phyloP scores from a whole-genome alignment of 1,140 invertebrate genomes.

The Bombus haemorrhoidalis region DNA sequence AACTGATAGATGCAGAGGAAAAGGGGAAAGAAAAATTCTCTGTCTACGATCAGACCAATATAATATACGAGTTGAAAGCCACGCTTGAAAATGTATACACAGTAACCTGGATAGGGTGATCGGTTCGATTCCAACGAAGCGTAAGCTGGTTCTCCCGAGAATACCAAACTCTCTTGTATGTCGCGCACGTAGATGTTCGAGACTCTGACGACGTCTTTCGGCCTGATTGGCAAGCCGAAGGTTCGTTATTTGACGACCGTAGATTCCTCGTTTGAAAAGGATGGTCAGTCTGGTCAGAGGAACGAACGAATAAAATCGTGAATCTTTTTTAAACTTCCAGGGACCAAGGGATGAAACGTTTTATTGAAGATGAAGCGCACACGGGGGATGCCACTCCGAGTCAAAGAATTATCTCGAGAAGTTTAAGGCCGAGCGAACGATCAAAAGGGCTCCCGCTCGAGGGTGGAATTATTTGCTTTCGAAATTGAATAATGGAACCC shows the following conservation, averaged over 20 bases:
- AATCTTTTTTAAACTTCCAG: slow-evolving; percentile 1
- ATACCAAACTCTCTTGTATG: slow-evolving; percentile 2
- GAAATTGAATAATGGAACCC: slow-evolving; percentile 48
- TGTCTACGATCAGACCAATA: slow-evolving; percentile 55
- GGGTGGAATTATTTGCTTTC: slow-evolving; percentile 41
- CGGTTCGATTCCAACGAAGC: slow-evolving; percentile 32
- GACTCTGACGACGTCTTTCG: slow-evolving; percentile 24
- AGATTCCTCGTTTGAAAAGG: slow-evolving; percentile 24
- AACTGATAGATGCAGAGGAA: slow-evolving; percentile 27
- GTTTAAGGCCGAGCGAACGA: slow-evolving; percentile 46
- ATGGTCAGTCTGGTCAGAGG: slow-evolving; percentile 37
- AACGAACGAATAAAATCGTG: slow-evolving; percentile 3
- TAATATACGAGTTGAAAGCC: slow-evolving; percentile 60
- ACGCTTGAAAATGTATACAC: slow-evolving; percentile 49
- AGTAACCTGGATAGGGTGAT: slow-evolving; percentile 37
- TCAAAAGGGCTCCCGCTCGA: slow-evolving; percentile 30
- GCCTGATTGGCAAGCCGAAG: slow-evolving; percentile 23
- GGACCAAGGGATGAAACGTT: slow-evolving; percentile 17
- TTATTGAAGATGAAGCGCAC: slow-evolving; percentile 18
- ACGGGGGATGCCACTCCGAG: slow-evolving; percentile 12
- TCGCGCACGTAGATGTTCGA: neutral
- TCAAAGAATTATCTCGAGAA: slow-evolving; percentile 45
- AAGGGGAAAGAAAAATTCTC: slow-evolving; percentile 26
- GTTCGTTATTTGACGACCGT: slow-evolving; percentile 14
- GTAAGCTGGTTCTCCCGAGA: slow-evolving; percentile 2